Base-by-base conservation (phyloP, 2,888 invertebrate genomes). In the Ptilodon capucinus region DNA sequence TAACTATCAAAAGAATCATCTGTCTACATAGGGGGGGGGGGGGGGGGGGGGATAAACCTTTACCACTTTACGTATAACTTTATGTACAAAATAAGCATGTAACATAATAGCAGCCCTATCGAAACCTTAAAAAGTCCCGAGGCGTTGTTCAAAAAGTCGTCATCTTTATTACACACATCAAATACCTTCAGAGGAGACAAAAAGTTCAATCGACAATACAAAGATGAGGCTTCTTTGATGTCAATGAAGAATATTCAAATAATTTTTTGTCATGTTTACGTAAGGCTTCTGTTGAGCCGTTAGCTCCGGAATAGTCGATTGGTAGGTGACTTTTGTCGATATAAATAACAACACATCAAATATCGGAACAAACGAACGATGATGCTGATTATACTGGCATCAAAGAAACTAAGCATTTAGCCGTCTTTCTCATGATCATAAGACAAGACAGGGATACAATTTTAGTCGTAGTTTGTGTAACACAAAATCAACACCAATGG, bases 151-250 rank as follows among this genome's bases (percentile, higher is more conserved):
- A 67, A 65, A 71, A 67, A 64, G 57, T 58, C 61, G 45, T 54
- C n/a, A n/a, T 60, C 68, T 72, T 63, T 70, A 70, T 71, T 72
- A 68, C 68, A 66, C 69, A 68, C 70, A 62, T 67, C 73, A 61
- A 70, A 73, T 65, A 64, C 63, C 54, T 64, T 54, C 48, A 40
- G 45, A 53, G 45, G 57, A 54, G 46, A 59, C 44, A 69, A 71
- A 66, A 73, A 76, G 57, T 68, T 66, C 57, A 65, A 66, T 68
- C 50, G 66, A 68, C 63, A 61, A 66, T 55, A 51, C 48, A 46
- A 52, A 54, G 60, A 60, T 63, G 66, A 57, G 57, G 50, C 51
- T 64, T 62, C 63, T 64, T 60, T 65, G 50, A 60, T 57, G 65
- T 60, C 52, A 54, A 61, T 59, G 64, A 48, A 54, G 56, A 60